Percentiles rank a stretch among this genome's conserved stretches.
These are phyloP conservation scores for Aelia acuminata DNA, from an alignment of 2,888 invertebrate genomes.

Conservation along the genomic window DNA sequence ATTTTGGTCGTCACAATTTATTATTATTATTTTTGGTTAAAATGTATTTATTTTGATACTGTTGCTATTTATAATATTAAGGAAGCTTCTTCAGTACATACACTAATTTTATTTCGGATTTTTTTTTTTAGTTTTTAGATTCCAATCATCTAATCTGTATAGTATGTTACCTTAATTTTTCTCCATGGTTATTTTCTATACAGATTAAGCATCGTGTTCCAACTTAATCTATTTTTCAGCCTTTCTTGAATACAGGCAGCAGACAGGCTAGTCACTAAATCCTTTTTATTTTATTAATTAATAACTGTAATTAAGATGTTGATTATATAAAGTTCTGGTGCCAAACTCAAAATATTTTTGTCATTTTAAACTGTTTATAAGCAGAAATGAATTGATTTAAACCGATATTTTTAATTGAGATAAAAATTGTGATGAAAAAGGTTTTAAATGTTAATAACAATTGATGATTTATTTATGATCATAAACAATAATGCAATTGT, in stretches of 20 bases:
- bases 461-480: no score
- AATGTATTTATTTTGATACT: not conserved
- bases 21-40: no score
- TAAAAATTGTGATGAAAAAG: no score
- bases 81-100: not conserved
- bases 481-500: no score
- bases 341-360: not conserved
- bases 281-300: conserved; percentile 24
- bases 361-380: not conserved
- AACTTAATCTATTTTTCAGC: not conserved
- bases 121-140: not conserved
- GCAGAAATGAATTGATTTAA: not conserved
- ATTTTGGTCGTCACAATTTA: no score
- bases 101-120: not conserved
- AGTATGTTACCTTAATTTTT: not conserved
- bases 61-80: not conserved
- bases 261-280: conserved; percentile 47
- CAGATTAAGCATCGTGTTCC: not conserved
- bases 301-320: not conserved
- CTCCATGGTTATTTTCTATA: not conserved
- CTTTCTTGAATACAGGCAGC: not conserved
- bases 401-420: no score
- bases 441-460: no score
- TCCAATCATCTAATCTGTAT: not conserved
- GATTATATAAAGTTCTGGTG: not conserved